These are phyloP conservation scores for Leptocoma aspasia DNA, from an alignment of 2,113 vertebrate species.

Conservation along the genomic window DNA sequence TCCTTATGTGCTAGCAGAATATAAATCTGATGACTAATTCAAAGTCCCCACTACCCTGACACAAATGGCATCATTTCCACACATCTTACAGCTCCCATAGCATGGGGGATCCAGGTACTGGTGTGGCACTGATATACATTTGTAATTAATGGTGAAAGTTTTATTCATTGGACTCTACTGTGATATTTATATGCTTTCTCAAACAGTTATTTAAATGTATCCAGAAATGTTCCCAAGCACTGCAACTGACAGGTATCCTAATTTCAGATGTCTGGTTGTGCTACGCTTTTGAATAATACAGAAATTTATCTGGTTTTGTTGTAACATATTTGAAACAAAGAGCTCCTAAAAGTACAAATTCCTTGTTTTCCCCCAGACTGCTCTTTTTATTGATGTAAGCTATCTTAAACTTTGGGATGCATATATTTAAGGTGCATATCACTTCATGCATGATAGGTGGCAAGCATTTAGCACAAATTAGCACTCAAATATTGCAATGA, in stretches of 20 bases:
- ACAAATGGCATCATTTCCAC: neutral
- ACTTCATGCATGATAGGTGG: neutral
- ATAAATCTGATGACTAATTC: neutral
- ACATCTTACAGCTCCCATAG: neutral
- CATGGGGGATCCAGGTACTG: neutral
- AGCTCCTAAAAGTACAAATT: neutral
- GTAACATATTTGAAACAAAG: neutral
- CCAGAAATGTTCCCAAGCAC: neutral
- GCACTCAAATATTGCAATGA: neutral
- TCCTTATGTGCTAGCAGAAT: neutral
- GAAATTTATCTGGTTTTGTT: neutral
- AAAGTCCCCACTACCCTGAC: neutral
- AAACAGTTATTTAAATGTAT: neutral
- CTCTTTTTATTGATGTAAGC: neutral
- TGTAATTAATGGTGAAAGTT: neutral
- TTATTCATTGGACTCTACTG: neutral
- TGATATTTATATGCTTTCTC: neutral
- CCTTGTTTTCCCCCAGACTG: neutral
- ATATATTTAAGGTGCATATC: neutral
- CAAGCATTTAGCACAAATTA: neutral
- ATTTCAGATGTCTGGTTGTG: neutral
- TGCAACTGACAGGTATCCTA: neutral
- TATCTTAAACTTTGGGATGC: neutral
- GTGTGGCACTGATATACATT: neutral
- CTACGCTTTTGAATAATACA: neutral